These are phyloP conservation scores for Pseudomyrmex sp. DNA, from an alignment of 1,140 invertebrate genomes.

Conservation along the genomic window DNA sequence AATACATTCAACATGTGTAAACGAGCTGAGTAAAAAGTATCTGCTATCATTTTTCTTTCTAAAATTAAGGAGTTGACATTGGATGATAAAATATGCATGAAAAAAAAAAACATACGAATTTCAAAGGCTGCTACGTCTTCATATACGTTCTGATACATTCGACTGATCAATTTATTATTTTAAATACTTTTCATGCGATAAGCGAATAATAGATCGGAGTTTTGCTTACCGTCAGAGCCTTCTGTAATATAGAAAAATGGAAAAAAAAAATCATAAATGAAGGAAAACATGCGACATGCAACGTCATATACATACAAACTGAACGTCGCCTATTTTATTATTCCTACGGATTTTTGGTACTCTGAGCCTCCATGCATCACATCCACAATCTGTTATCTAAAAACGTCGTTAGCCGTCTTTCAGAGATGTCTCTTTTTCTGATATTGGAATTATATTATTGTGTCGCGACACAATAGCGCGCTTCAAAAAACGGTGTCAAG, in stretches of 20 bases:
- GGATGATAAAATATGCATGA: neutral
- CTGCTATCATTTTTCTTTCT: too few species aligned
- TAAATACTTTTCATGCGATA: neutral
- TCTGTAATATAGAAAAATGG: conserved; percentile 76
- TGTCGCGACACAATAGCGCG: conserved; percentile 6
- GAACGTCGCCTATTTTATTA: conserved; percentile 84
- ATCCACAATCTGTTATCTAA: conserved; percentile 84
- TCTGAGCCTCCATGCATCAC: conserved; percentile 83
- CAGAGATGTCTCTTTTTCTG: conserved; percentile 54
- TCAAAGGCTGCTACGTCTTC: neutral
- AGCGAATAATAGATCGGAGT: conserved; percentile 24
- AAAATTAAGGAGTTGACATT: conserved; percentile 3
- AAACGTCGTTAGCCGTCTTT: conserved; percentile 80
- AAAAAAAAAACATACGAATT: neutral
- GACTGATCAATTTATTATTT: neutral
- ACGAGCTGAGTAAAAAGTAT: too few species aligned
- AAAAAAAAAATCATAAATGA: conserved; percentile 68
- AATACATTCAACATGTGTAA: neutral
- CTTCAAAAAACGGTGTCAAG: neutral
- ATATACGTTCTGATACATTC: conserved; percentile 31
- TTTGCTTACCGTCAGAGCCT: conserved; percentile 83
- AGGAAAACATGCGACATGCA: conserved; percentile 82
- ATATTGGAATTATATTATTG: conserved; percentile 27
- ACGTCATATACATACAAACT: conserved; percentile 84
- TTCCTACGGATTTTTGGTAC: conserved; percentile 83